Evolutionary conservation across 2,888 invertebrate genomes (phyloP).

Genomic region (Capitulum mitella): DNA sequence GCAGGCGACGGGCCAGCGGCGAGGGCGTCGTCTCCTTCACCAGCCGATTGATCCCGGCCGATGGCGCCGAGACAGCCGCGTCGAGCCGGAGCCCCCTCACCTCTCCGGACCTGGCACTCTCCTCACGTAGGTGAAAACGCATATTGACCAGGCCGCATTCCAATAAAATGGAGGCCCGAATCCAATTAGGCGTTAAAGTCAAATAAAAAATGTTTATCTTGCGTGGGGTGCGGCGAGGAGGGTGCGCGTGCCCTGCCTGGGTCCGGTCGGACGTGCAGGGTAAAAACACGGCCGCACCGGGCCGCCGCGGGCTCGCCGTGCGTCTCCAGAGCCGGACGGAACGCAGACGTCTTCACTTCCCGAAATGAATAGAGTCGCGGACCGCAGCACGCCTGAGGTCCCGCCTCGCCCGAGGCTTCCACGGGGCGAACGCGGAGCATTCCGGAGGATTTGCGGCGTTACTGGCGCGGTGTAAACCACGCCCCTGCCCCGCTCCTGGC

Average conservation of each 20-base stretch:
- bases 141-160: constrained; percentile 12
- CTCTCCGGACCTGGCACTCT: not conserved
- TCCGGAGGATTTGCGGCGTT: too few relatives aligned
- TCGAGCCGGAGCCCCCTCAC: not conserved
- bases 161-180: constrained; percentile 9
- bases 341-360: too few relatives aligned
- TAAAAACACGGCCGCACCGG: not conserved
- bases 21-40: too few relatives aligned
- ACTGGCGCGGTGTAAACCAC: too few relatives aligned
- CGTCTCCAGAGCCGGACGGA: too few relatives aligned
- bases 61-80: not conserved
- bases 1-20: too few relatives aligned
- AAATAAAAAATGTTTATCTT: constrained; percentile 16
- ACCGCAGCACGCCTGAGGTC: too few relatives aligned
- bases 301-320: too few relatives aligned
- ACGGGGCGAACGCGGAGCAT: too few relatives aligned
- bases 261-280: not conserved
- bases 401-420: too few relatives aligned
- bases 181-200: not conserved
- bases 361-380: too few relatives aligned
- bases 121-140: constrained; percentile 13
- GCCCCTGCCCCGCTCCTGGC: too few relatives aligned
- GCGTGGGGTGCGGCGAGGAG: not conserved
- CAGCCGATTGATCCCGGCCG: not conserved
- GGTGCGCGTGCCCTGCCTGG: not conserved